Base-by-base conservation (phyloP, 2,113 vertebrate species). In the Phyllostomus hastatus region DNA sequence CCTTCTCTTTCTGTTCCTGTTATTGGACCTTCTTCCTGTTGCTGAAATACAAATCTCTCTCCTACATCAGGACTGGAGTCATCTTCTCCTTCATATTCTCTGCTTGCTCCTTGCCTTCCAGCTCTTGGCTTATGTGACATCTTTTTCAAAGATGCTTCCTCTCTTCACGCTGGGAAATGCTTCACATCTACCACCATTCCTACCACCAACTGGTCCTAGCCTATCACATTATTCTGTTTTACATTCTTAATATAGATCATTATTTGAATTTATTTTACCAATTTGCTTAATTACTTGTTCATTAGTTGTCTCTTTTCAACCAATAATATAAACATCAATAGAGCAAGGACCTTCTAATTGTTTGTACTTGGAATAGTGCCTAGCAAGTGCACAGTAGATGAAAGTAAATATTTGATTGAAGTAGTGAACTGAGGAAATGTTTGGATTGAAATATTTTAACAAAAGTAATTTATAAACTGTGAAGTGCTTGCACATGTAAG, bases 321-420 rank as follows among this genome's bases (percentile, higher is more conserved):
- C 15, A 93, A 38, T n/a, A 52, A 90, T n/a, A 46, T 67, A 83
- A 72, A 92, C 11, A 52, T 24, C 35, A 81, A 54, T 46, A 91
- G 15, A 90, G 24, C 16, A 92, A 31, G 5, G 17, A 24, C 52
- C 33, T 61, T 72, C 9, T 52, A 46, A 46, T 33, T 22, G 35
- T 26, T 35, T 64, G 48, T 54, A 35, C 26, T 35, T 67, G 31
- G n/a, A 83, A 50, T 86, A 52, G 81, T 61, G 41, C 35, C 12
- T 41, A 15, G 43, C 1, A 46, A 91, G 22, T 19, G 87, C 48
- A 38, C 9, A 48, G 12, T n/a, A 54, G 41, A n/a, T 33, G 69
- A 19, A 8, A 97, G 50, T 64, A 92, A 76, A 84, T 70, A 38
- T 72, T 75, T 87, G 24, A 95, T n/a, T 86, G 26, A 79, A 91